phyloP scores from a whole-genome alignment of 2,888 invertebrate genomes.

The Cephus nigrinus region DNA sequence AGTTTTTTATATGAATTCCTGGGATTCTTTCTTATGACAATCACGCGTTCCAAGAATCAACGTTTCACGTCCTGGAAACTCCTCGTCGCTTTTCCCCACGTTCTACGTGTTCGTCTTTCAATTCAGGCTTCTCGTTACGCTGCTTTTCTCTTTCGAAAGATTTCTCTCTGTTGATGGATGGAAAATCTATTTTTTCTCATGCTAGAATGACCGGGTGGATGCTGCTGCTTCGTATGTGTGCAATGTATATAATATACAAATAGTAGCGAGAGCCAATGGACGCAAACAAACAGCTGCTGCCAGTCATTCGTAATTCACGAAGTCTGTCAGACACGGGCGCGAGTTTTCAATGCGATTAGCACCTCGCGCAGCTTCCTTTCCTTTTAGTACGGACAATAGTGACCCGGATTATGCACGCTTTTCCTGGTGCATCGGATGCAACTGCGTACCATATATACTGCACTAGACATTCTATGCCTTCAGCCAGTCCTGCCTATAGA shows the following conservation, averaged over 20 bases:
- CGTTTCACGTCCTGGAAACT: background rate
- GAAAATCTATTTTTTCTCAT: background rate
- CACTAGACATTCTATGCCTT: background rate
- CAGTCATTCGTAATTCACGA: conserved; percentile 1
- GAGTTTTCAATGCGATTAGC: conserved; percentile 53
- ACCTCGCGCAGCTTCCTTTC: conserved; percentile 26
- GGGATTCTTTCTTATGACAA: background rate
- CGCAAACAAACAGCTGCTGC: background rate
- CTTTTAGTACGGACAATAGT: conserved; percentile 45
- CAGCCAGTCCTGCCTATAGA: background rate
- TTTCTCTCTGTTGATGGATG: background rate
- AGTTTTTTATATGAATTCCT: background rate
- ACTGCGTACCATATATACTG: background rate
- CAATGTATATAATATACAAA: background rate
- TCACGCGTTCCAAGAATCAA: background rate
- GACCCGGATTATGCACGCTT: conserved; percentile 47
- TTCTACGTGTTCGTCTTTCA: background rate
- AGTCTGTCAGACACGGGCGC: conserved; percentile 41
- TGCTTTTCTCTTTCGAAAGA: background rate
- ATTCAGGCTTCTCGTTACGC: background rate
- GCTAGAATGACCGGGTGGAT: background rate
- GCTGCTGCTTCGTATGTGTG: background rate
- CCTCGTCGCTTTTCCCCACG: background rate
- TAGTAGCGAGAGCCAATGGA: background rate
- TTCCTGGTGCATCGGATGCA: conserved; percentile 34